A percentile compares a stretch with the other conserved stretches of the same genome.
phyloP scores from a whole-genome alignment of 2,113 vertebrate genomes.

The Hippocampus guttulatus region DNA sequence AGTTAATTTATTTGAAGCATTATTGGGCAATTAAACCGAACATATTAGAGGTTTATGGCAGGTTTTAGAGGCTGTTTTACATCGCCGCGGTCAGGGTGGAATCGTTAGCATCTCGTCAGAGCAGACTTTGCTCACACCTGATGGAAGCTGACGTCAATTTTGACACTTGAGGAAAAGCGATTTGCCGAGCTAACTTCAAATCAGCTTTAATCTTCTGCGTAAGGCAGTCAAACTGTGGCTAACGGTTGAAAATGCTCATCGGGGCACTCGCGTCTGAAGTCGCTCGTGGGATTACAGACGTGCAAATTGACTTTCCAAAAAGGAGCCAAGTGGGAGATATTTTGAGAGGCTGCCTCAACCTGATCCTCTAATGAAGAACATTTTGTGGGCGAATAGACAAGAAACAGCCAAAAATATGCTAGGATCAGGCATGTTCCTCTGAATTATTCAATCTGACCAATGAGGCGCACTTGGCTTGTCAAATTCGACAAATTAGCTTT shows the following conservation, averaged over 20 bases:
- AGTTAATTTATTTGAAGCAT: slow-evolving; percentile 20
- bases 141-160: slow-evolving; percentile 32
- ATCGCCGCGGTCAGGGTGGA: slow-evolving; percentile 21
- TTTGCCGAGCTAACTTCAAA: slow-evolving; percentile 19
- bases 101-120: slow-evolving; percentile 14
- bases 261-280: slow-evolving; percentile 4
- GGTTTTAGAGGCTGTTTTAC: slow-evolving; percentile 24
- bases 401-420: background rate
- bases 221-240: slow-evolving; percentile 17
- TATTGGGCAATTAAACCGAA: slow-evolving; percentile 25
- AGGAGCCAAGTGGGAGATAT: slow-evolving; percentile 32
- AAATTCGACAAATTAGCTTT: background rate
- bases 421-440: background rate
- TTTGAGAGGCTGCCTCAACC: slow-evolving; percentile 7
- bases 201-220: slow-evolving; percentile 14
- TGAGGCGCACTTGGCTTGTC: background rate
- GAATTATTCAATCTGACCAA: background rate
- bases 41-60: slow-evolving; percentile 30
- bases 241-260: slow-evolving; percentile 24
- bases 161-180: slow-evolving; percentile 23
- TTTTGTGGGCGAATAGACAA: background rate
- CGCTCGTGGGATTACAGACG: slow-evolving; percentile 2
- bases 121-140: slow-evolving; percentile 22
- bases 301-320: slow-evolving; percentile 28
- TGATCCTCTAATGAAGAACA: slow-evolving; percentile 10